A percentile compares a stretch with the other conserved stretches of the same genome.
Conservation (phyloP, 2,113 vertebrate species). For the Gallinago jamesoni region DNA sequence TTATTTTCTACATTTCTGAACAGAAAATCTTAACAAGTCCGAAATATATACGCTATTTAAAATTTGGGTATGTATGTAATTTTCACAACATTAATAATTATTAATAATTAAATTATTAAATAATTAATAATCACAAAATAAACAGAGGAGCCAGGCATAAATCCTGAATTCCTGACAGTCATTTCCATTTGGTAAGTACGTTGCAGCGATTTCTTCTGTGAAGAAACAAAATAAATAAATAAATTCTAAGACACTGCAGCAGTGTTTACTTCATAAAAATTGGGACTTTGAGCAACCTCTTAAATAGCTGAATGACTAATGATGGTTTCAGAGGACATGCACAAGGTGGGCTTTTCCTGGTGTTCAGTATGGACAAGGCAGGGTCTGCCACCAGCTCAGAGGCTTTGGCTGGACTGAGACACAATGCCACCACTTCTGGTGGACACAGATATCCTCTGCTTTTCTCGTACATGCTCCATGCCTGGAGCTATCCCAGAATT, state of each 20-base stretch:
- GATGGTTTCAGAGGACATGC: neutral
- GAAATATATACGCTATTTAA: accelerated
- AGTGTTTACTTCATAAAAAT: neutral
- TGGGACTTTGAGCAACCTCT: neutral
- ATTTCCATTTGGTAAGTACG: neutral
- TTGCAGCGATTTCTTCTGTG: neutral
- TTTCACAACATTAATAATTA: neutral
- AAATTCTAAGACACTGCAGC: neutral
- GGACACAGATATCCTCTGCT: neutral
- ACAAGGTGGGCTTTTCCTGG: neutral
- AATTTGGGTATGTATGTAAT: neutral
- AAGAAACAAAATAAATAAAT: neutral
- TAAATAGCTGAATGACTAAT: neutral
- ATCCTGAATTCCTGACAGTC: neutral
- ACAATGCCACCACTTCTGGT: neutral
- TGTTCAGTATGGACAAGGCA: neutral
- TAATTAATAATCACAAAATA: neutral
- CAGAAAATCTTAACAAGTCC: accelerated
- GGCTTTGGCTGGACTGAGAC: neutral
- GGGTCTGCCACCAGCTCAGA: neutral
- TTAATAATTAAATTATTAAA: too few species aligned
- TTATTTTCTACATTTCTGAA: neutral
- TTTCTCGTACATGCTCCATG: neutral
- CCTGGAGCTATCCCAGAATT: neutral
- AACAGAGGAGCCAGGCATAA: neutral